Evolutionary conservation across 1,140 invertebrate species (phyloP).

Genomic region (Bombyx mandarina): DNA sequence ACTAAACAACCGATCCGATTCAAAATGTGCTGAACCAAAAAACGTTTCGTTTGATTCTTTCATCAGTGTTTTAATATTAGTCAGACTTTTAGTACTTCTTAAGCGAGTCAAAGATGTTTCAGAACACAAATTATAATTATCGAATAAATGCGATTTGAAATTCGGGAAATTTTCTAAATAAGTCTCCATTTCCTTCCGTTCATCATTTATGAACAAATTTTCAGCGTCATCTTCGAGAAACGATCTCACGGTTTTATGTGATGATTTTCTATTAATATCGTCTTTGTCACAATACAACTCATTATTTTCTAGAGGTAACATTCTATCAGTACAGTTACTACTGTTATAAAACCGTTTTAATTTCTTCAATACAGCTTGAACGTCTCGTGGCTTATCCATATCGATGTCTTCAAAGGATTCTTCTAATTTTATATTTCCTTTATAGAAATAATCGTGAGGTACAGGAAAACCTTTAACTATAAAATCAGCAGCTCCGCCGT

Average conservation of each 20-base stretch:
- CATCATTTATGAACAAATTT: too few relatives aligned
- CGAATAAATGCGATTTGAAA: too few relatives aligned
- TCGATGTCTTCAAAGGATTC: constrained; percentile 26
- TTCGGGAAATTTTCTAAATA: too few relatives aligned
- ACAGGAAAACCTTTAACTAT: constrained; percentile 33
- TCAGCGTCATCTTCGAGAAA: too few relatives aligned
- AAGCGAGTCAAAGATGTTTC: background rate
- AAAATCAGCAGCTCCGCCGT: constrained; percentile 30
- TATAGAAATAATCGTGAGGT: constrained; percentile 48
- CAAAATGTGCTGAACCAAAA: too few relatives aligned
- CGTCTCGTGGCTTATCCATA: constrained; percentile 28
- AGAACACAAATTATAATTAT: too few relatives aligned
- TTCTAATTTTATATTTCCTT: constrained; percentile 33
- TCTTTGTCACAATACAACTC: too few relatives aligned
- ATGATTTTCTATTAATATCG: too few relatives aligned
- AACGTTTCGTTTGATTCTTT: constrained; percentile 15
- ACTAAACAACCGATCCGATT: constrained; percentile 15
- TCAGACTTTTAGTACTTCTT: constrained; percentile 19
- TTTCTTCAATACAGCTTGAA: constrained; percentile 29
- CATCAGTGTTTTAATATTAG: constrained; percentile 20
- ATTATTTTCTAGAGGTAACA: too few relatives aligned
- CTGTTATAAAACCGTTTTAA: constrained; percentile 31
- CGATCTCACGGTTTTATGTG: too few relatives aligned
- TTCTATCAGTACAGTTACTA: too few relatives aligned
- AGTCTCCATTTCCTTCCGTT: too few relatives aligned